Base-by-base conservation (phyloP, 1,140 invertebrate genomes). In the Plectrocnemia conspersa region DNA sequence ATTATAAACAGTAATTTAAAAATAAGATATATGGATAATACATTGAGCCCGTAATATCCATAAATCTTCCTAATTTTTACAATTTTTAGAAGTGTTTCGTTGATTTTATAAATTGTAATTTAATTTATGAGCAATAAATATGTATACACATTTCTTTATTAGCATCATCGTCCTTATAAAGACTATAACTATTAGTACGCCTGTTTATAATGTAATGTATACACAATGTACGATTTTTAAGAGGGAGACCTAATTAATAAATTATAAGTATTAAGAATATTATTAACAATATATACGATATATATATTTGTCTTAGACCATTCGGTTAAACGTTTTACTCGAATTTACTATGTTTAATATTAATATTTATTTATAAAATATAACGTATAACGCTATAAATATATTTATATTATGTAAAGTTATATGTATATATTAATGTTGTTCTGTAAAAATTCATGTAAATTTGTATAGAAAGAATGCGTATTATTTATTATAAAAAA, bases 1-100 rank as follows among this genome's bases (percentile, higher is more conserved):
- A 25, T 3, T 27, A 46, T 27, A n/a, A 23, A 13, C 2, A 27
- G 2, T 6, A 13, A 22, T n/a, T 18, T 25, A 15, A 40, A 29
- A 41, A 33, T 52, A 32, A 21, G 40, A 42, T 42, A 52, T 61
- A 40, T 61, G 54, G 46, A 57, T 44, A 54, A 50, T 56, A 52
- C 54, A 61, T 24, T 57, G 59, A 61, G 59, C 59, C 59, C 59
- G 54, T 52, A 54, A 49, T 52, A 23, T 57, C 38, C 52, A 57
- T 53, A 59, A 55, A 38, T 50, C 47, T n/a, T n/a, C n/a, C 19
- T 23, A 24, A 49, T 13, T 32, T 32, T 2, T 33, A 21, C 36
- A 11, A 11, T 49, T 32, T 53, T 42, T 33, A 21, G 32, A 9
- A 32, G 1, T 0, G 21, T 21, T 46, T 45, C 6, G n/a, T 32